These are phyloP conservation scores for Eupsittula cactorum DNA, from an alignment of 2,113 vertebrate species.

Conservation along the genomic window DNA sequence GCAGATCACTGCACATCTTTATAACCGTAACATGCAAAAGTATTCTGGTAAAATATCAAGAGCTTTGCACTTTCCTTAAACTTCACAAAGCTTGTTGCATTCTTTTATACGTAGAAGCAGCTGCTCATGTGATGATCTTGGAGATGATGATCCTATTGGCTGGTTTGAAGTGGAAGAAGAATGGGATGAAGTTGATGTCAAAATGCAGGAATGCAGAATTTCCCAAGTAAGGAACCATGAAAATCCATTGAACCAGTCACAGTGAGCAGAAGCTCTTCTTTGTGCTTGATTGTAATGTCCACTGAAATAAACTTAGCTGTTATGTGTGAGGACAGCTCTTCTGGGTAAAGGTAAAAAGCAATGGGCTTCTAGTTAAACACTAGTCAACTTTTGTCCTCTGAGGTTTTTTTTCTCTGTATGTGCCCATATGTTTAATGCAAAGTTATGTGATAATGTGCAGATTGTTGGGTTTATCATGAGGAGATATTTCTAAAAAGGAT, in stretches of 20 bases:
- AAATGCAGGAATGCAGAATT: slow-evolving; percentile 88
- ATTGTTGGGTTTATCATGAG: neutral
- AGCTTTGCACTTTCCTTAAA: neutral
- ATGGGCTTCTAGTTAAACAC: neutral
- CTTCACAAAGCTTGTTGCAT: neutral
- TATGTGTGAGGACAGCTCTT: neutral
- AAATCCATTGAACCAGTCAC: neutral
- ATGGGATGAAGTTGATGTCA: slow-evolving; percentile 95
- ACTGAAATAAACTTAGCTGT: neutral
- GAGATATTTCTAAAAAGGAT: neutral
- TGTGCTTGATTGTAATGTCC: neutral
- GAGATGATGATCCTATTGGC: slow-evolving; percentile 90
- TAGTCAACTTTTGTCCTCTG: neutral
- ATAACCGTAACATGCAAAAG: neutral
- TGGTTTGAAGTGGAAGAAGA: slow-evolving; percentile 98
- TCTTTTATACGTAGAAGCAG: slow-evolving; percentile 54
- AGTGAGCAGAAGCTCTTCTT: neutral
- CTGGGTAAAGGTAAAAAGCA: neutral
- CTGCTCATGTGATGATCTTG: slow-evolving; percentile 59
- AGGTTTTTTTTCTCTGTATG: neutral
- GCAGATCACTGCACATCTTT: neutral
- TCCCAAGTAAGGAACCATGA: slow-evolving; percentile 80
- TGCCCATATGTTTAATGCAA: neutral
- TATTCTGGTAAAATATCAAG: neutral
- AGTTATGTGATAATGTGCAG: neutral